Evolutionary conservation across 2,797 vertebrate genomes (phyloP), one percentile per base, ranked within the genome.

Genomic region (Glossophaga mutica): DNA sequence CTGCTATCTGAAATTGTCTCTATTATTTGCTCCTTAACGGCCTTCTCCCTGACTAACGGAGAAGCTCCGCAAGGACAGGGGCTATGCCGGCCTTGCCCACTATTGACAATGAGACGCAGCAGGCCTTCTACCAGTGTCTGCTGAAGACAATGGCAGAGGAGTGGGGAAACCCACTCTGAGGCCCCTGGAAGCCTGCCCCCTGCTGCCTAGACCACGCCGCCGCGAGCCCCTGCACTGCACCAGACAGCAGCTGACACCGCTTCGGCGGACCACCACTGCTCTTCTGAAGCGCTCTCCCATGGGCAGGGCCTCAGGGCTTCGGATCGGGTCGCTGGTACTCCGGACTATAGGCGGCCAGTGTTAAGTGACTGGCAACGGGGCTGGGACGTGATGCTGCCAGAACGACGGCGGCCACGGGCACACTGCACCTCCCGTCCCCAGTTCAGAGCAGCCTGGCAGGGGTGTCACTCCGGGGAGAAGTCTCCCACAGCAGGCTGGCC

Each of bases 271-370:
- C 16, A 10, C 57, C 18, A 8, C 2, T 52, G 79, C 48, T 42
- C 52, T 84, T 57, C 34, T 4, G 86, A 81, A 91, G 67, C 57
- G 34, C 59, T 90, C 89, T 55, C 70, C 74, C n/a, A 85, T 0
- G n/a, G 91, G 88, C 52, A 94, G 86, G 85, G 85, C 79, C 76
- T 94, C 79, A 48, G 21, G 92, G 81, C 14, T 83, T 12, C 62
- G 74, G 81, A 89, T 87, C 59, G 85, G 84, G 90, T 37, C 68
- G 83, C 71, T 91, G 83, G 85, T 83, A 90, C 90, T 77, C 50
- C 3, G 0, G 94, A 90, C 11, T 34, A 14, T 1, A 89, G 71
- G 94, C 16, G 21, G 52, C 68, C 32, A 10, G 21, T 50, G 90
- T 85, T 86, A n/a, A 87, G 50, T 15, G 83, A 52, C 70, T 73